Conservation (phyloP, 2,113 vertebrate species). For the Agapornis roseicollis region DNA sequence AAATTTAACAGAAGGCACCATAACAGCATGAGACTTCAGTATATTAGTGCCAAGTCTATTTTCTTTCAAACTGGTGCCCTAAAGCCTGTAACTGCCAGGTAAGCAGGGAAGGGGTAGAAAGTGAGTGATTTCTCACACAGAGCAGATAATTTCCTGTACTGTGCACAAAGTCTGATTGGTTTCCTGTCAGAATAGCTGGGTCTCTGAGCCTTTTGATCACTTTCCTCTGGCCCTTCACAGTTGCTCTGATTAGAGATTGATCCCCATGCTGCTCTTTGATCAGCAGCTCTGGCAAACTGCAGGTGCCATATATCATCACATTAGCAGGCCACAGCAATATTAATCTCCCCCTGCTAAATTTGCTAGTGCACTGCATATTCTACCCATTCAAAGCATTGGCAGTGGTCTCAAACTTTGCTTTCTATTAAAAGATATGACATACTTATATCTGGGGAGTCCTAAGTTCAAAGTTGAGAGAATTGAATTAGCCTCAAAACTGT, state of each 20-base stretch:
- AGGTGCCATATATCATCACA: slow-evolving; percentile 78
- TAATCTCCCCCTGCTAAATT: slow-evolving; percentile 2
- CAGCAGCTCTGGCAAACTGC: slow-evolving; percentile 64
- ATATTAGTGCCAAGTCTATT: background rate
- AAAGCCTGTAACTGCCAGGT: background rate
- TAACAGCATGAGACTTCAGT: background rate
- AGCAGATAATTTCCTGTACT: slow-evolving; percentile 59
- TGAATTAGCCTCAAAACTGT: background rate
- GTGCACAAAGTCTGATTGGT: slow-evolving; percentile 73
- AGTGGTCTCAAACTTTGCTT: slow-evolving; percentile 10
- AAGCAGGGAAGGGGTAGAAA: background rate
- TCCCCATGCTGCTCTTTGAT: slow-evolving; percentile 74
- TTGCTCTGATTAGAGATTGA: slow-evolving; percentile 71
- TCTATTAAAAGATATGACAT: background rate
- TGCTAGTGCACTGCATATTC: background rate
- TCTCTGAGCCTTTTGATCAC: slow-evolving; percentile 77
- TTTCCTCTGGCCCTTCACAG: slow-evolving; percentile 64
- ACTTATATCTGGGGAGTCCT: slow-evolving; percentile 13
- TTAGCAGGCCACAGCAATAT: slow-evolving; percentile 56
- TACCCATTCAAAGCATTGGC: background rate
- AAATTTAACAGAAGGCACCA: background rate
- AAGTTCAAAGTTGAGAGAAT: slow-evolving; percentile 33
- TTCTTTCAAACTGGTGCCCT: background rate
- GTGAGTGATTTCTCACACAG: slow-evolving; percentile 2
- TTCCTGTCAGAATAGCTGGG: slow-evolving; percentile 69